Evolutionary conservation across 2,797 vertebrate species (phyloP).

Genomic region (Leptodactylus fallax): DNA sequence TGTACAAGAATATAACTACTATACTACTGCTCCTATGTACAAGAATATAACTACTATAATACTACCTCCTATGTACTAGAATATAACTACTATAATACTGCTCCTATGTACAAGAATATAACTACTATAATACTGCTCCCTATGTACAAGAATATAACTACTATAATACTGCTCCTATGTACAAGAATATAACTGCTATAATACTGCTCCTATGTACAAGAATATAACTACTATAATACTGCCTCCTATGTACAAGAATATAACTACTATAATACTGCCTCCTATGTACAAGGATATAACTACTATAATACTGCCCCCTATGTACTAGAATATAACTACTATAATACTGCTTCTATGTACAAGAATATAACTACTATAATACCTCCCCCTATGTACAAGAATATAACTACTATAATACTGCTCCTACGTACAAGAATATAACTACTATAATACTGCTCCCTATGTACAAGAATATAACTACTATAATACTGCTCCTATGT

Average conservation of each 20-base stretch:
- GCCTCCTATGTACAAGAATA: conserved; percentile 4
- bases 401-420: no score
- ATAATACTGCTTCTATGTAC: no score
- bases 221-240: conserved; percentile 14
- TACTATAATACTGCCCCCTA: no score
- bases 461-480: no score
- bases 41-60: conserved; percentile 5
- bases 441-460: no score
- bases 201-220: neutral
- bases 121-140: conserved; percentile 7
- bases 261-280: conserved; percentile 13
- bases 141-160: conserved; percentile 7
- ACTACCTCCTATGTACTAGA: neutral
- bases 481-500: no score
- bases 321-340: no score
- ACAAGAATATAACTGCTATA: conserved; percentile 11
- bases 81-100: conserved; percentile 1
- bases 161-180: conserved; percentile 4
- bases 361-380: no score
- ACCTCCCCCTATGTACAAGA: no score
- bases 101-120: neutral
- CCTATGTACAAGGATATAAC: no score
- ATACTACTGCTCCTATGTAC: neutral
- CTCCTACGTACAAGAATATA: no score
- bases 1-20: neutral